Evolutionary conservation across 2,888 invertebrate genomes (phyloP).

Genomic region (Drosophila fulvimacula): DNA sequence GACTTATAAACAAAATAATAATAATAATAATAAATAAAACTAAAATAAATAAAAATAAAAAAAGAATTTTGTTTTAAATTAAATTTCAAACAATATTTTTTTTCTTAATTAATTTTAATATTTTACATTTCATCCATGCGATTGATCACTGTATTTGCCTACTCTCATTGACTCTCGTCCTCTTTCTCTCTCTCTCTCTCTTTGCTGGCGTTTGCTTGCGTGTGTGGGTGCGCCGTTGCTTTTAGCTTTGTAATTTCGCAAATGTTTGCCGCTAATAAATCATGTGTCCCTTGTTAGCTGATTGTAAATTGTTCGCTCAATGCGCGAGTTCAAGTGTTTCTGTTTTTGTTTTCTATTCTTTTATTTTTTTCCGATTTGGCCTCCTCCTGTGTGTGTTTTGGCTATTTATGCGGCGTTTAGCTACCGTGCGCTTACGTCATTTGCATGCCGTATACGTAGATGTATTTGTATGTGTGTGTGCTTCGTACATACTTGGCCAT

Average conservation of each 20-base stretch:
- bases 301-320: conserved; percentile 45
- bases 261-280: conserved; percentile 69
- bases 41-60: too few relatives aligned
- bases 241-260: conserved; percentile 66
- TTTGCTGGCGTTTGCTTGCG: background rate
- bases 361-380: conserved; percentile 22
- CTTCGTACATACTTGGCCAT: conserved; percentile 61
- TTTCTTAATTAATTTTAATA: background rate
- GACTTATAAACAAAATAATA: too few relatives aligned
- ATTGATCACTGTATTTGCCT: conserved; percentile 5
- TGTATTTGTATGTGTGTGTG: conserved; percentile 16
- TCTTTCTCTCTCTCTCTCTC: conserved; percentile 3
- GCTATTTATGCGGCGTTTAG: conserved; percentile 43
- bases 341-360: background rate
- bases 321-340: conserved; percentile 35
- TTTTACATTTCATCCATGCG: background rate
- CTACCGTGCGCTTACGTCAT: conserved; percentile 74
- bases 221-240: conserved; percentile 48
- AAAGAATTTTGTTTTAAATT: too few relatives aligned
- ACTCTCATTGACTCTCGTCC: conserved; percentile 4
- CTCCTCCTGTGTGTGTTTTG: conserved; percentile 42
- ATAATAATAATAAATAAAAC: too few relatives aligned
- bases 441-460: conserved; percentile 32
- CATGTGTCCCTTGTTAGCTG: conserved; percentile 50
- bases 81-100: background rate